Evolutionary conservation across 2,797 vertebrate species (phyloP).

Genomic region (Halcyon smyrnensis): DNA sequence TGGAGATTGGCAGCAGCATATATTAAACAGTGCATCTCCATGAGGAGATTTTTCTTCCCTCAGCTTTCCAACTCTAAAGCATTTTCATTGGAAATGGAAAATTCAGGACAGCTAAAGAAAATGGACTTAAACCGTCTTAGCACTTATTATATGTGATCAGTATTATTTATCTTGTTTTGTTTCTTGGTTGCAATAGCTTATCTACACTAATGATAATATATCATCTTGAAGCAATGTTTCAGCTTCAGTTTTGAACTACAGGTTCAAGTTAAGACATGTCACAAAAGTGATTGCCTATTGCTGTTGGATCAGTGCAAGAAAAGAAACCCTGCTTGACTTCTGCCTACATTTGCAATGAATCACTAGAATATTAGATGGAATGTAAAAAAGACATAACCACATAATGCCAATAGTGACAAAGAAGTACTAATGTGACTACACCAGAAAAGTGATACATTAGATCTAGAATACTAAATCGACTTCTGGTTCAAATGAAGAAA

Average conservation of each 20-base stretch:
- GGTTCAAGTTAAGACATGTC: background rate
- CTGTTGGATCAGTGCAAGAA: background rate
- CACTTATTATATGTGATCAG: background rate
- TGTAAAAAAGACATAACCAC: background rate
- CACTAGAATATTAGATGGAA: background rate
- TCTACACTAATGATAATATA: background rate
- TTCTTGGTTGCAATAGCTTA: background rate
- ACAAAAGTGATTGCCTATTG: background rate
- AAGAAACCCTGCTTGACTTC: background rate
- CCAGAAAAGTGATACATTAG: background rate
- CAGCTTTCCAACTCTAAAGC: background rate
- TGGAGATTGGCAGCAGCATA: background rate
- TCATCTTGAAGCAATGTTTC: background rate
- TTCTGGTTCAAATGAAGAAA: background rate
- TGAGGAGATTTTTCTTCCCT: background rate
- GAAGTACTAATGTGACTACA: background rate
- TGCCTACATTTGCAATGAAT: background rate
- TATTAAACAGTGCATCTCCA: background rate
- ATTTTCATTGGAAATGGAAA: background rate
- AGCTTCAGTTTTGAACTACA: background rate
- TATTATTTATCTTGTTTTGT: rapidly evolving
- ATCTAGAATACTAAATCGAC: background rate
- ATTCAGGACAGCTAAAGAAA: background rate
- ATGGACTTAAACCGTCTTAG: background rate
- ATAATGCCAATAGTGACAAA: background rate